Conservation (phyloP, 2,888 invertebrate species). For the Sarcophaga subvicina region DNA sequence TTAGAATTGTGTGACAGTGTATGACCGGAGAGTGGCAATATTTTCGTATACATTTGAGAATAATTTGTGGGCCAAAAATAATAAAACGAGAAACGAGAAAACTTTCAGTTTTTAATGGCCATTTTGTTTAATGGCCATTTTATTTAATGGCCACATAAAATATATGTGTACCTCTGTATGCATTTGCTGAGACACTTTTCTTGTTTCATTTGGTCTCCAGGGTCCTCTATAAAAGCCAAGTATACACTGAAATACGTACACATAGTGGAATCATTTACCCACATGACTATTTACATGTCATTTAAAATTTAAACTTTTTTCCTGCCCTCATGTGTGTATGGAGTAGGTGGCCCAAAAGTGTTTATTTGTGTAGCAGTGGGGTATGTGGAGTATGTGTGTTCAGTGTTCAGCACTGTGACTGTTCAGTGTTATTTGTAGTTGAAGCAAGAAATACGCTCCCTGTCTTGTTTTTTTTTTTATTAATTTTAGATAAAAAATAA, state of each 20-base stretch:
- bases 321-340: conserved; percentile 23
- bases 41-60: conserved; percentile 49
- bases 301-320: conserved; percentile 56
- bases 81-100: conserved; percentile 24
- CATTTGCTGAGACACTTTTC: conserved; percentile 8
- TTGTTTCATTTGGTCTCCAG: conserved; percentile 10
- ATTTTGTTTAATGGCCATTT: conserved; percentile 50
- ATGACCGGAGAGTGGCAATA: background rate
- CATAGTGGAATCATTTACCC: conserved; percentile 2
- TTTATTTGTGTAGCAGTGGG: background rate
- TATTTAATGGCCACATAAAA: conserved; percentile 15
- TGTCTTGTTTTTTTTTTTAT: background rate
- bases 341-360: background rate
- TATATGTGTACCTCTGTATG: background rate
- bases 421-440: conserved; percentile 12
- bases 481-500: conserved; percentile 24
- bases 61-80: background rate
- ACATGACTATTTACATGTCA: conserved; percentile 61
- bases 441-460: too few relatives aligned
- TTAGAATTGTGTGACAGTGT: conserved; percentile 10
- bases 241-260: background rate
- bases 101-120: conserved; percentile 63
- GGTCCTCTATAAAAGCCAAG: conserved; percentile 29
- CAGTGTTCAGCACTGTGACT: conserved; percentile 3
- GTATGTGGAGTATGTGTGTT: background rate